Evolutionary conservation across 1,140 invertebrate species (phyloP), one percentile per base, ranked within the genome.

Genomic region (Sweltsa coloradensis): DNA sequence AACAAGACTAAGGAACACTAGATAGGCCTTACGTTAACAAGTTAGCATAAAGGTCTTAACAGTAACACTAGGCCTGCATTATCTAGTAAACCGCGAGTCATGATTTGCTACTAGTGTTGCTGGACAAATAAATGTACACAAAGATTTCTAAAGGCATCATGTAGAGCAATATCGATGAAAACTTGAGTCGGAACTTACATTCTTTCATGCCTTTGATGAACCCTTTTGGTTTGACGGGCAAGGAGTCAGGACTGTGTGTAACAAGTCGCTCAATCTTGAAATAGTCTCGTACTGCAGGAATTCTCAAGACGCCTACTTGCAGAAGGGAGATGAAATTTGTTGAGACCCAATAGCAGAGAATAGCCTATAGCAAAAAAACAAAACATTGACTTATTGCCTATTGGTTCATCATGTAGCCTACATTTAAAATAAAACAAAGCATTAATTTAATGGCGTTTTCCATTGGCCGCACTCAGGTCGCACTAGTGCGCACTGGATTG

Each of bases 281-380:
- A 54, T 75, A 83, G 18, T 74, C 66, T 56, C 85, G 67, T 2
- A 97, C 76, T 31, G 62, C 59, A 11, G 86, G 80, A 45, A 90
- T 73, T 64, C 75, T 83, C 7, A 98, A 66, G 39, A 95, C 29
- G 9, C 73, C 70, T 16, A 87, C 84, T 80, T 96, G 91, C 0
- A 71, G 37, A 5, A 98, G 57, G 0, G 93, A 94, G 47, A 95
- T 78, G n/a, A 84, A 70, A 63, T 98, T 98, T 45, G 79, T 85
- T 22, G 83, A 79, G 24, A 76, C 70, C 94, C 94, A 98, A 61
- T 98, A 97, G 29, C 82, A 79, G 19, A 92, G 67, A 57, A 97
- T 79, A 13, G 85, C 89, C 80, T 81, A 54, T n/a, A 62, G 53
- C 49, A 51, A 53, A 51, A 24, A 47, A 41, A 41, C 27, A 36